A percentile compares a stretch with the other conserved stretches of the same genome.
Evolutionary conservation across 2,797 vertebrate species (phyloP).

Genomic region (Periparus ater): DNA sequence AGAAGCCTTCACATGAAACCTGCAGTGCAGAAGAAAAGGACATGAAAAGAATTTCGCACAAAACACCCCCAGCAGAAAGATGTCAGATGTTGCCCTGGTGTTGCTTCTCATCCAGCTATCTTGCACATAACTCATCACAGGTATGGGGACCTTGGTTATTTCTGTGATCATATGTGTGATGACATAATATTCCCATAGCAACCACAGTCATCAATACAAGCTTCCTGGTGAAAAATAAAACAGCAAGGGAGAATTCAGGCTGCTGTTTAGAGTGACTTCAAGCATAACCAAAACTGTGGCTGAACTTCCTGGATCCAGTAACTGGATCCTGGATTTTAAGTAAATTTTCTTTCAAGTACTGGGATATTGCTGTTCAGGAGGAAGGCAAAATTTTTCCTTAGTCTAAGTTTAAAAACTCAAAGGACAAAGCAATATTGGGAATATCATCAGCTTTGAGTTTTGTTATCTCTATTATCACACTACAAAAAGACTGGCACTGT

Average conservation of each 20-base stretch:
- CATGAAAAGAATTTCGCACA: fast-evolving
- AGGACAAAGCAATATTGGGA: neutral
- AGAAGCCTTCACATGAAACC: neutral
- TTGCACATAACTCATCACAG: neutral
- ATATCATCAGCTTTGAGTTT: neutral
- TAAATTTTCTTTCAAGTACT: neutral
- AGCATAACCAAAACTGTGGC: fast-evolving
- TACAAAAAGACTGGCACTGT: neutral
- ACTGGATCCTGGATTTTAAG: neutral
- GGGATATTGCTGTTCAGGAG: neutral
- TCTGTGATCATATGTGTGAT: neutral
- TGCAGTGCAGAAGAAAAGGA: neutral
- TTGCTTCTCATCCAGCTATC: too few species aligned
- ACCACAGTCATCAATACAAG: neutral
- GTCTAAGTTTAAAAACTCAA: neutral
- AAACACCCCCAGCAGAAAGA: neutral
- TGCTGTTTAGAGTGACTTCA: neutral
- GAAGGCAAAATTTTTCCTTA: neutral
- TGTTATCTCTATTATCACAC: neutral
- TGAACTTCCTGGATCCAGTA: neutral
- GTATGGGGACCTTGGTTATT: neutral
- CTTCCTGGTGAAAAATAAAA: neutral
- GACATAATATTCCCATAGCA: neutral
- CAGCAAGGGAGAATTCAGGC: neutral
- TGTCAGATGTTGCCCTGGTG: neutral